Evolutionary conservation across 2,797 vertebrate species (phyloP), one percentile per base, ranked within the genome.

Genomic region (Hemitrygon akajei): DNA sequence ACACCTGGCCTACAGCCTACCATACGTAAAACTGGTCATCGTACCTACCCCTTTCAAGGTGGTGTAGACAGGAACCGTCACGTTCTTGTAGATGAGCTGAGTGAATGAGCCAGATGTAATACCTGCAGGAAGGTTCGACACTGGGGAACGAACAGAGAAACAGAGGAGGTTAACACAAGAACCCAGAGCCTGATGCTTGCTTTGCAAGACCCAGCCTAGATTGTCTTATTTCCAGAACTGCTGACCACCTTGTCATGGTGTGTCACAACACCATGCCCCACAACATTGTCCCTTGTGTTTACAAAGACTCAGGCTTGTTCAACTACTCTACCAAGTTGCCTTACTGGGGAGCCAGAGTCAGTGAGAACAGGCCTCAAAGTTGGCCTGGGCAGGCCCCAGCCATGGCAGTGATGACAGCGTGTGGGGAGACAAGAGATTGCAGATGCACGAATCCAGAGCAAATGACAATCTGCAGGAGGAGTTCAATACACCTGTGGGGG

Each of bases 11-110:
- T 66, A 9, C 34, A 37, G 30, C n/a, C 69, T 37, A 47, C 47
- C 4, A 47, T 47, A 66, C 5, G 16, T 6, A 34, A 37, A 37
- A 66, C n/a, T n/a, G 9, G 1, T 89, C 9, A n/a, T 37, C 79
- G 63, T 95, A 84, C 98, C 98, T 97, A 99, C 98, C 97, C 98
- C 98, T 96, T 98, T 99, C 95, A 99, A 96, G 0, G 97, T 97
- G 94, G 98, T 97, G 94, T 98, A 99, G 94, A 99, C 98, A 12
- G 98, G 98, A 27, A 98, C 97, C 0, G 96, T 98, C 93, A 98
- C 95, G 73, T 98, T 98, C 96, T 97, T 98, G 95, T 98, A 98
- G 96, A 98, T 97, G 89, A 98, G 95, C 95, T 97, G 96, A 75
- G 96, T 97, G 95, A 98, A 98, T 3, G 98, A 97, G 73, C 97